Evolutionary conservation across 2,113 vertebrate genomes (phyloP).

Genomic region (Alethe castanea): DNA sequence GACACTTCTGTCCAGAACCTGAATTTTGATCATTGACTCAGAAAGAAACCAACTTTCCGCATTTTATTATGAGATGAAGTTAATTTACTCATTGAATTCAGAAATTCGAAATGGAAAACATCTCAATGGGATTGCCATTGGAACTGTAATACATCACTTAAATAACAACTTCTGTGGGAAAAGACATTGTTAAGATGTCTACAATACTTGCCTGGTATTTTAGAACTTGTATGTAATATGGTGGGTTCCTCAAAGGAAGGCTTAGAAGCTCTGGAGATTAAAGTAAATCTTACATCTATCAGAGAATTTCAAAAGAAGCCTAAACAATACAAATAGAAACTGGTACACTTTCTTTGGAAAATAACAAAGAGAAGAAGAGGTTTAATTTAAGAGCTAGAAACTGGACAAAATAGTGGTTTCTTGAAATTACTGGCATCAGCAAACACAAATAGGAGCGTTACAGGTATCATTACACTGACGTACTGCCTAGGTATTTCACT

Average conservation of each 20-base stretch:
- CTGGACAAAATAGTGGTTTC: not conserved
- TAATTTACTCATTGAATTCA: not conserved
- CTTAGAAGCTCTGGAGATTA: not conserved
- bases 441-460: not conserved
- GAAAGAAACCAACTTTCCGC: not conserved
- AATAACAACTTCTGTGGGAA: not conserved
- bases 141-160: not conserved
- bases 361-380: not conserved
- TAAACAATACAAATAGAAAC: not conserved
- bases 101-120: not conserved
- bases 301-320: not conserved
- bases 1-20: not conserved
- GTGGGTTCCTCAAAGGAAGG: not conserved
- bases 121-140: not conserved
- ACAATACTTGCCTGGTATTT: not conserved
- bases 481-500: not conserved
- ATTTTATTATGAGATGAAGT: not conserved
- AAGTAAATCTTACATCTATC: not conserved
- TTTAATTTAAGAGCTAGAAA: not conserved
- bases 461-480: not conserved
- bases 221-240: not conserved
- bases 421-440: not conserved
- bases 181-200: not conserved
- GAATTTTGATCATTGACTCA: not conserved
- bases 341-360: not conserved